A percentile compares a stretch with the other conserved stretches of the same genome.
phyloP scores from a whole-genome alignment of 1,140 invertebrate species.

The Sitobion miscanthi region DNA sequence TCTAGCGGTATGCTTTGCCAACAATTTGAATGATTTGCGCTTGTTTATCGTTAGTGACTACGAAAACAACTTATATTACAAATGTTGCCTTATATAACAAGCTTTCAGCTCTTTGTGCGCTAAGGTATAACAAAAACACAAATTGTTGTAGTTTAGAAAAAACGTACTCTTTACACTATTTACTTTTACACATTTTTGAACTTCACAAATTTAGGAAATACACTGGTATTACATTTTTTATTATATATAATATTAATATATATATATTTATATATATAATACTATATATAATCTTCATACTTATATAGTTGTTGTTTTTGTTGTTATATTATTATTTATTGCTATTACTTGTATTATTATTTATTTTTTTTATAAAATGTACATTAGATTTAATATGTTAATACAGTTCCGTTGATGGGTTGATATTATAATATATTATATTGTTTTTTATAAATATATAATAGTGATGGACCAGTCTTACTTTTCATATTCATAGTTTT shows the following conservation, averaged over 20 bases:
- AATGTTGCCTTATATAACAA: constrained; percentile 37
- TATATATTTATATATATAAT: background rate
- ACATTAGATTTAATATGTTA: constrained; percentile 13
- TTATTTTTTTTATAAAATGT: constrained; percentile 8
- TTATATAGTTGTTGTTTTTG: constrained; percentile 23
- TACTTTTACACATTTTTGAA: background rate
- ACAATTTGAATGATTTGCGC: constrained; percentile 15
- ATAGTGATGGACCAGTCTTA: background rate
- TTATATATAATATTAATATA: background rate
- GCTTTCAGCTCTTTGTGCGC: constrained; percentile 30
- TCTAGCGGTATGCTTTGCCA: constrained; percentile 39
- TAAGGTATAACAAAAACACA: constrained; percentile 20
- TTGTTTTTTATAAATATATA: background rate
- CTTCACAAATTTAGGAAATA: background rate
- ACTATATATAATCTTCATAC: background rate
- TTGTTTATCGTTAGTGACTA: background rate
- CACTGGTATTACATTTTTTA: background rate
- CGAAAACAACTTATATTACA: constrained; percentile 23
- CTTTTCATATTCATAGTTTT: background rate
- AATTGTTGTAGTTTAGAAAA: constrained; percentile 28
- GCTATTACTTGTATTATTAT: background rate
- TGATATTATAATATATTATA: background rate
- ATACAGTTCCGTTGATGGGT: background rate
- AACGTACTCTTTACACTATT: background rate
- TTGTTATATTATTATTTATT: background rate